Conservation (phyloP, 2,113 vertebrate species). For the Python bivittatus region DNA sequence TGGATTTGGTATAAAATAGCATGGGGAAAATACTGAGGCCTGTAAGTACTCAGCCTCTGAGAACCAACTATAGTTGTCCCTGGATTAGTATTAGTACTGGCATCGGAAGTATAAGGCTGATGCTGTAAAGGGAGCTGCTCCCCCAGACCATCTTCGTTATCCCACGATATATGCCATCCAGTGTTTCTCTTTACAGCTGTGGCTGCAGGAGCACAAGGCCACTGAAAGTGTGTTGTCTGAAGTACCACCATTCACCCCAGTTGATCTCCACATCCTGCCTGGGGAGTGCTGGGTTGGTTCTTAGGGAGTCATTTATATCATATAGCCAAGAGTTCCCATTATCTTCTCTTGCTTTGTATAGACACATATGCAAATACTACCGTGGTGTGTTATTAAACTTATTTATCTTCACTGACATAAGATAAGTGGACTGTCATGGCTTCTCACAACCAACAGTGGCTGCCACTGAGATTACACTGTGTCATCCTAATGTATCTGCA, state of each 20-base stretch:
- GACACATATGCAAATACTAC: neutral
- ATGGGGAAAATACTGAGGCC: neutral
- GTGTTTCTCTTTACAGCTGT: neutral
- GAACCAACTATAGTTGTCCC: neutral
- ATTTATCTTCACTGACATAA: neutral
- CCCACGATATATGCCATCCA: neutral
- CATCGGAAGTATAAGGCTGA: neutral
- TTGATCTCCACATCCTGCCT: neutral
- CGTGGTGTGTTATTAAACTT: neutral
- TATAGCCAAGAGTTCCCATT: neutral
- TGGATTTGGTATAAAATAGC: too few species aligned
- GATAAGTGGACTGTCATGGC: neutral
- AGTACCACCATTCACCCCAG: too few species aligned
- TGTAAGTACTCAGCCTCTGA: neutral
- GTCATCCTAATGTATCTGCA: neutral
- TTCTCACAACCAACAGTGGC: neutral
- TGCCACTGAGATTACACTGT: neutral
- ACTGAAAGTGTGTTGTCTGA: neutral
- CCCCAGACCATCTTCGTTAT: neutral
- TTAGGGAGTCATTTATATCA: neutral
- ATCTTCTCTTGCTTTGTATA: neutral
- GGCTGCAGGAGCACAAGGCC: neutral
- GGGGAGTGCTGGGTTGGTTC: neutral
- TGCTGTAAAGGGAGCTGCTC: too few species aligned
- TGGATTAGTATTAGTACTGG: neutral